These are phyloP conservation scores for Scaptomyza pallida DNA, from an alignment of 1,140 invertebrate species.

Conservation along the genomic window DNA sequence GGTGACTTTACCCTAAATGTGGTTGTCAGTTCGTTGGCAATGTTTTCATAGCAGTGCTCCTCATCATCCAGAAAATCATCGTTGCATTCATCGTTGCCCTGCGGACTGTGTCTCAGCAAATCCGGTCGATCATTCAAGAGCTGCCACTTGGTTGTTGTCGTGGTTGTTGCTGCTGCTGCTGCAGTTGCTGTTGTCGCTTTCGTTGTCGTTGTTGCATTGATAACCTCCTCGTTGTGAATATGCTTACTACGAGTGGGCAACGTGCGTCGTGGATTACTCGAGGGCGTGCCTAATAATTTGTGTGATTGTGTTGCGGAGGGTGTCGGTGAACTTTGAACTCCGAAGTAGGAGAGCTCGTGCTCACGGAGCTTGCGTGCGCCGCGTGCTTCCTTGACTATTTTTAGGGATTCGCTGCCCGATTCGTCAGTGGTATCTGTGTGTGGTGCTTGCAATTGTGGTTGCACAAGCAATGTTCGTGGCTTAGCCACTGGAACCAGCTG, in stretches of 20 bases:
- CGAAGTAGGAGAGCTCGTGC: conserved; percentile 84
- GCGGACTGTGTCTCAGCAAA: conserved; percentile 75
- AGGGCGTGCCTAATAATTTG: conserved; percentile 22
- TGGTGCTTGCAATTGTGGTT: conserved; percentile 38
- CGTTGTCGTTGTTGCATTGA: conserved; percentile 1
- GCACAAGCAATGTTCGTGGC: conserved; percentile 69
- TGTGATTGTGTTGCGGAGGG: conserved; percentile 18
- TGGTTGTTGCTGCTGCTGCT: conserved; percentile 21
- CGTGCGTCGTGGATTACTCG: conserved; percentile 57
- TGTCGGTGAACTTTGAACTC: conserved; percentile 66
- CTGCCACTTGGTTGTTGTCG: conserved; percentile 75
- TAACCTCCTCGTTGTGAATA: conserved; percentile 45
- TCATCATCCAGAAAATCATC: conserved; percentile 48
- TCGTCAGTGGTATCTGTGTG: conserved; percentile 39
- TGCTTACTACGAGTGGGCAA: conserved; percentile 63
- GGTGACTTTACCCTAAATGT: conserved; percentile 72
- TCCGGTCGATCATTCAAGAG: conserved; percentile 80
- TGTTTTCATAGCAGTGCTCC: conserved; percentile 78
- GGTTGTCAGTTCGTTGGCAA: conserved; percentile 72
- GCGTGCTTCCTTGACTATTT: conserved; percentile 79
- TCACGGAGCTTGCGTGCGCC: conserved; percentile 83
- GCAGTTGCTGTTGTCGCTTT: conserved; percentile 8
- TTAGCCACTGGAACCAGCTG: conserved; percentile 72
- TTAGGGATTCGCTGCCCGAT: conserved; percentile 63
- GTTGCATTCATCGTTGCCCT: conserved; percentile 47